phyloP scores from a whole-genome alignment of 2,888 invertebrate species.

The Leuctra nigra region DNA sequence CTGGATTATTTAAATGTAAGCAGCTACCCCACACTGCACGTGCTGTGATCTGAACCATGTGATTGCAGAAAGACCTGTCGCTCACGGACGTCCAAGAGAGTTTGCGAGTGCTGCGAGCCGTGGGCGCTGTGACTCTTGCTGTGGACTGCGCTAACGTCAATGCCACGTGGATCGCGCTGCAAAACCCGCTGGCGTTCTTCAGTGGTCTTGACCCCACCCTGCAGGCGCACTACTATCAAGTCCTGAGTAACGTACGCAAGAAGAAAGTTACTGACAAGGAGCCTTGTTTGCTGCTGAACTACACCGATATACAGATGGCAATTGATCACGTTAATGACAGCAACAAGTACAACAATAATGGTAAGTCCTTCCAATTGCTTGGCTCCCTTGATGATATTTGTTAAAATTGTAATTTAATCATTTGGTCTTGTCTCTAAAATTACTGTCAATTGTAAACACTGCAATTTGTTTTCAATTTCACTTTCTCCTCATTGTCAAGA shows the following conservation, averaged over 20 bases:
- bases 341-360: conserved; percentile 49
- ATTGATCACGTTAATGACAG: conserved; percentile 58
- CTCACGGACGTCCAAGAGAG: conserved; percentile 54
- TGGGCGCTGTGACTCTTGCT: conserved; percentile 57
- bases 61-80: conserved; percentile 15
- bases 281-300: conserved; percentile 53
- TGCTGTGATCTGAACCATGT: background rate
- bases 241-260: conserved; percentile 42
- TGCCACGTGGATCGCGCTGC: conserved; percentile 49
- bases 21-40: background rate
- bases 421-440: too few relatives aligned
- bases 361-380: conserved; percentile 19
- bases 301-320: conserved; percentile 58
- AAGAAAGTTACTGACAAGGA: conserved; percentile 46
- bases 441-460: too few relatives aligned
- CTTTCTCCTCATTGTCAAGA: too few relatives aligned
- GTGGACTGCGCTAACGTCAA: conserved; percentile 53
- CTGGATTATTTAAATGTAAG: too few relatives aligned
- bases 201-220: conserved; percentile 46
- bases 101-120: conserved; percentile 49
- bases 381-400: too few relatives aligned
- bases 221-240: conserved; percentile 49
- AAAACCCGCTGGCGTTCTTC: conserved; percentile 43
- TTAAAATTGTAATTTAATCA: too few relatives aligned
- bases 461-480: too few relatives aligned